Evolutionary conservation across 2,888 invertebrate species (phyloP), one percentile per base, ranked within the genome.

Genomic region (Lysandra bellargus): DNA sequence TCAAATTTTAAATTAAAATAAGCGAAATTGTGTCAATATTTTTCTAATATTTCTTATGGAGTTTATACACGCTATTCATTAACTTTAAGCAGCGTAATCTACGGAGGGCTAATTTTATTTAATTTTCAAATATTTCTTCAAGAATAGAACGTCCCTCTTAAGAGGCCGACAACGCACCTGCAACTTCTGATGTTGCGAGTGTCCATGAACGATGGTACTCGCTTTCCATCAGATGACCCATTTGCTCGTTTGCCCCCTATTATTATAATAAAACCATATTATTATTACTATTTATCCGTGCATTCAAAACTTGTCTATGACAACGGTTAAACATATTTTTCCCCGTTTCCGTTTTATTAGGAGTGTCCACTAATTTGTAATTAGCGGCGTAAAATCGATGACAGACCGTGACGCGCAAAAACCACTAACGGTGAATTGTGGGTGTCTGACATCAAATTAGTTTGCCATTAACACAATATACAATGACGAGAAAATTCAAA

Each of bases 301-400:
- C 9, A 49, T 9, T 9, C 49, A 49, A 57, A 57, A 57, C 4
- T 57, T 61, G n/a, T 23, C 23, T 64, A 37, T 80, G 61, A 78
- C 61, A 78, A 79, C 57, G 76, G 76, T 76, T 33, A 37, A 49
- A 49, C 30, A 14, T 75, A 57, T 57, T 75, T 75, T 74, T 81
- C 79, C 80, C 77, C 79, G 53, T 79, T 80, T 80, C 76, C 33
- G 57, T 33, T 76, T 76, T 53, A 57, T 76, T 78, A 81, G 79
- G 79, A 80, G 60, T 86, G 86, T 83, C 84, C 83, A 85, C 86
- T 88, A 88, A 90, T 89, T 90, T 87, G 86, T 88, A 90, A 91
- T 90, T 89, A 88, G 85, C 87, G 86, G 88, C 90, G 90, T 90
- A 86, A 89, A 91, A 91, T 89, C 84, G 85, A 83, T 86, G 85